A percentile compares a stretch with the other conserved stretches of the same genome.
Conservation (phyloP, 2,797 vertebrate species). For the Tiaroga cobitis region DNA sequence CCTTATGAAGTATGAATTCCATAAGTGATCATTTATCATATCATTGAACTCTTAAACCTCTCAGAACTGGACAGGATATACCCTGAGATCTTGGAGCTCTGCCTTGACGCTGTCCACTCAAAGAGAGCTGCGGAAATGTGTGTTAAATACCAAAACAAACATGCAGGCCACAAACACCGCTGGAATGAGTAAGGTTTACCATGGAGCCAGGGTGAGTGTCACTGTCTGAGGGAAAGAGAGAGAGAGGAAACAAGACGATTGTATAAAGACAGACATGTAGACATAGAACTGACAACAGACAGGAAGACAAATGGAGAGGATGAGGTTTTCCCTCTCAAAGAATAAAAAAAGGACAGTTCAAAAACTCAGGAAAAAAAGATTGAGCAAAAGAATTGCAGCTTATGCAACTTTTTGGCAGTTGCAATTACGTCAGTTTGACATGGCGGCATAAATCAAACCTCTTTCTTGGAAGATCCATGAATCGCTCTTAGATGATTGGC, state of each 20-base stretch:
- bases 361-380: background rate
- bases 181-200: constrained; percentile 79
- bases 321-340: constrained; percentile 16
- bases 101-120: constrained; percentile 61
- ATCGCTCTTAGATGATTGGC: background rate
- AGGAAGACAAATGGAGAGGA: constrained; percentile 24
- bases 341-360: constrained; percentile 22
- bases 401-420: constrained; percentile 21
- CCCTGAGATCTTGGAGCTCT: constrained; percentile 49
- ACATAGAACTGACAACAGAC: background rate
- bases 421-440: background rate
- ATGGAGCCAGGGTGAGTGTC: constrained; percentile 69
- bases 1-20: constrained; percentile 17
- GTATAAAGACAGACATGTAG: constrained; percentile 16
- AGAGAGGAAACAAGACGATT: background rate
- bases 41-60: constrained; percentile 24
- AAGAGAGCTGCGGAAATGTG: constrained; percentile 75
- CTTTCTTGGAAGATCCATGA: constrained; percentile 15
- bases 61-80: constrained; percentile 30
- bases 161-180: constrained; percentile 73
- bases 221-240: constrained; percentile 61
- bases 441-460: constrained; percentile 11
- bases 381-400: background rate
- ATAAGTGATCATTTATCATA: constrained; percentile 35
- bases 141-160: constrained; percentile 86